phyloP scores from a whole-genome alignment of 2,888 invertebrate genomes.

The Prenolepis imparis region DNA sequence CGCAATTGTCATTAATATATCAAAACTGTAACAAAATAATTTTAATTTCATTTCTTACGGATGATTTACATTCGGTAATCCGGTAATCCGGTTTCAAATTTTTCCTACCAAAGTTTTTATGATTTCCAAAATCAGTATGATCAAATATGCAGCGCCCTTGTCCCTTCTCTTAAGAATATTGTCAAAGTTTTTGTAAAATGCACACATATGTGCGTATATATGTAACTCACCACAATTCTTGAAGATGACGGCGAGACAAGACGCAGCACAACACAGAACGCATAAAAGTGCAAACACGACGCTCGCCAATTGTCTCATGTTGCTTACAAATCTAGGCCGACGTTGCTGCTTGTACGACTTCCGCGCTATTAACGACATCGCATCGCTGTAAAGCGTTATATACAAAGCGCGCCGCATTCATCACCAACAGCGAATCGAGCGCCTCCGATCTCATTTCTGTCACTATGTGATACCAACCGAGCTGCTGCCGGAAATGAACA shows the following conservation, averaged over 20 bases:
- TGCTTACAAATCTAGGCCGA: background rate
- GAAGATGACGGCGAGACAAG: background rate
- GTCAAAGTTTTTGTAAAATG: background rate
- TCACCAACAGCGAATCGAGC: background rate
- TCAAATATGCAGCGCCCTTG: background rate
- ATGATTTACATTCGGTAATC: too few relatives aligned
- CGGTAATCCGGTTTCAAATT: too few relatives aligned
- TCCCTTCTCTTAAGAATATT: background rate
- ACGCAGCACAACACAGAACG: background rate
- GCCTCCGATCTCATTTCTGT: background rate
- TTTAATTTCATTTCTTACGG: too few relatives aligned
- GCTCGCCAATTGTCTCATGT: background rate
- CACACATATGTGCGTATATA: background rate
- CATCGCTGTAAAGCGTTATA: background rate
- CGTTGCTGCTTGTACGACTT: background rate
- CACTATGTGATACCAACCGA: background rate
- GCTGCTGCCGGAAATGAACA: background rate
- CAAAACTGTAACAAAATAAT: too few relatives aligned
- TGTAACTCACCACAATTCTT: conserved; percentile 1
- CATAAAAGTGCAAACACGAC: background rate
- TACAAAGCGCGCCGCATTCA: background rate
- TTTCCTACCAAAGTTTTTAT: too few relatives aligned
- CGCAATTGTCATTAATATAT: too few relatives aligned
- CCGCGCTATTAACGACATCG: background rate
- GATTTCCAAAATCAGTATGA: too few relatives aligned